phyloP scores from a whole-genome alignment of 2,113 vertebrate species.

The Channa maculata region DNA sequence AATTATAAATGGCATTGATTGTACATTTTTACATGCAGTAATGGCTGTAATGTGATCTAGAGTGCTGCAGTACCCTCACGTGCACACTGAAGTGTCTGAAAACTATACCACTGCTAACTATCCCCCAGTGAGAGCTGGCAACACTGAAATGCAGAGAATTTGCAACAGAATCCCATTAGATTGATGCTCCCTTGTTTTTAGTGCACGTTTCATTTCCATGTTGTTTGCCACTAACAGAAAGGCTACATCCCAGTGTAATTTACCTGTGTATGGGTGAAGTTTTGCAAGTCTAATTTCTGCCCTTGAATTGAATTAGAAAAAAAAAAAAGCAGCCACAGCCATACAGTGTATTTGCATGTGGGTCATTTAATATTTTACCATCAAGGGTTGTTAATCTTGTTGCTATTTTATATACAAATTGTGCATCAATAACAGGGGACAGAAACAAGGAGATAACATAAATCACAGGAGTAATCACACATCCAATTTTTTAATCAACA shows the following conservation, averaged over 20 bases:
- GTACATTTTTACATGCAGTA: conserved; percentile 39
- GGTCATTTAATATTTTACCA: conserved; percentile 70
- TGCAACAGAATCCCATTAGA: conserved; percentile 70
- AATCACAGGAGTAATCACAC: conserved; percentile 42
- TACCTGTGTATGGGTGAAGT: conserved; percentile 58
- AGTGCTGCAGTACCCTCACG: conserved; percentile 41
- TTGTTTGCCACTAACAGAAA: conserved; percentile 72
- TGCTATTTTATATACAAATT: conserved; percentile 53
- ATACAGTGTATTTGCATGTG: conserved; percentile 68
- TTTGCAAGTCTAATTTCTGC: conserved; percentile 83
- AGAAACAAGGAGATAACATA: conserved; percentile 32
- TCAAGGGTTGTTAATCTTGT: conserved; percentile 71
- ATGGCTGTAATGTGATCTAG: conserved; percentile 40
- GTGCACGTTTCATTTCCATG: conserved; percentile 76
- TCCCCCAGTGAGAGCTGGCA: conserved; percentile 64
- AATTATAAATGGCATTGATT: conserved; percentile 42
- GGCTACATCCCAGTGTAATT: conserved; percentile 69
- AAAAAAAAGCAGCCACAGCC: conserved; percentile 53
- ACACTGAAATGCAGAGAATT: conserved; percentile 59
- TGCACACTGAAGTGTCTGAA: conserved; percentile 56
- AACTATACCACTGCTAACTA: conserved; percentile 69
- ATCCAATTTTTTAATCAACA: conserved; percentile 44
- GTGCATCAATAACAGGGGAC: conserved; percentile 55
- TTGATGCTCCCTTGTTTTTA: conserved; percentile 69
- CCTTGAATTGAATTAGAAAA: conserved; percentile 77